phyloP scores from a whole-genome alignment of 2,113 vertebrate genomes.

The Brevimyrus niger region DNA sequence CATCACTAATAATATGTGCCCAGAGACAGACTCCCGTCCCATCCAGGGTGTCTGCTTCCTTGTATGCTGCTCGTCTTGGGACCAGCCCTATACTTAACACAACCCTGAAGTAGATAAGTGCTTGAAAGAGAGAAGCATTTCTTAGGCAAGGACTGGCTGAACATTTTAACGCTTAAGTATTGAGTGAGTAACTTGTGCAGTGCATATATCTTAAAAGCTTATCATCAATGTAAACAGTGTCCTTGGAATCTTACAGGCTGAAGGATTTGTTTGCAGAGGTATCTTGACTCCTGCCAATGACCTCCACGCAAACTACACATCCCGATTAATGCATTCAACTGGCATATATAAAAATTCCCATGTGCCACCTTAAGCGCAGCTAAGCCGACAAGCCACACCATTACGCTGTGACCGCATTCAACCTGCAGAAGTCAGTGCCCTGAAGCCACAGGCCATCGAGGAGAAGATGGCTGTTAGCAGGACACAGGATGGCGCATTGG shows the following conservation, averaged over 20 bases:
- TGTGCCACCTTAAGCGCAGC: not conserved
- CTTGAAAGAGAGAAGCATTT: not conserved
- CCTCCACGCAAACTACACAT: not conserved
- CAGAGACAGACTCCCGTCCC: not conserved
- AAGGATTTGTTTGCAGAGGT: not conserved
- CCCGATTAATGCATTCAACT: not conserved
- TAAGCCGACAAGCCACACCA: not conserved
- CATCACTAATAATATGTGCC: not conserved
- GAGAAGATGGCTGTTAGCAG: not conserved
- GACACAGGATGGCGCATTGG: not conserved
- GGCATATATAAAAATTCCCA: not conserved
- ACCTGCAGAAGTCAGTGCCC: not conserved
- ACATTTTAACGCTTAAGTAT: not conserved
- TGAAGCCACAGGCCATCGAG: not conserved
- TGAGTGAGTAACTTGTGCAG: not conserved
- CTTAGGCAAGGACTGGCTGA: not conserved
- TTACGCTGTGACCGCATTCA: not conserved
- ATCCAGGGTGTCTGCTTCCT: not conserved
- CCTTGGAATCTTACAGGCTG: not conserved
- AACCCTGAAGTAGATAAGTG: not conserved
- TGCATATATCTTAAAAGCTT: not conserved
- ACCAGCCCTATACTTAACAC: not conserved
- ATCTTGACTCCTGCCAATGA: not conserved
- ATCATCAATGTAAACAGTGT: not conserved
- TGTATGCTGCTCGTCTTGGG: not conserved